Base-by-base conservation (phyloP, 2,797 vertebrate species). In the Sarcoramphus papa region DNA sequence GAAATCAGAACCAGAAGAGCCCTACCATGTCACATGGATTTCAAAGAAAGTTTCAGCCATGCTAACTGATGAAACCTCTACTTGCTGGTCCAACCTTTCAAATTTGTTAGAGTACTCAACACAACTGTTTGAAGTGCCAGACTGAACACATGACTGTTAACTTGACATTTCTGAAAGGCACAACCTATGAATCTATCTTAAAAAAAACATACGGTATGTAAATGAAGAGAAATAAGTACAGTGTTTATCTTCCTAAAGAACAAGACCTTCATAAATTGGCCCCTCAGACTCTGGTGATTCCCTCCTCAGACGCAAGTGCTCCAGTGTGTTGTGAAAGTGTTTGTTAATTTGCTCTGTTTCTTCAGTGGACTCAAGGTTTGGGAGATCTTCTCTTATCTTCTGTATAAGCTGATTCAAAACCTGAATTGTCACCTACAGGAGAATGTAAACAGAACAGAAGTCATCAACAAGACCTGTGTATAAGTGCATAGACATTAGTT, bases 341-440 rank as follows among this genome's bases (percentile, higher is more conserved):
- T 99, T 99, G 98, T 99, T 99, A 97, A 99, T 99, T 97, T 99
- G 99, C 98, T 99, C 99, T 0, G 99, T 99, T 97, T 99, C 99
- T 97, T 99, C 99, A 60, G 99, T 99, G 35, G 99, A 98, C 96
- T 99, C 99, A 63, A 99, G 98, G 97, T 99, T 99, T 68, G 99
- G 99, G 57, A 99, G 98, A 95, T 99, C 99, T 98, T 99, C 99
- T 93, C 99, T 98, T 98, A 99, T 99, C 98, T 99, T 99, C 97
- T 99, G 99, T 98, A 99, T 99, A 93, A 99, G 98, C 97, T 99
- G 99, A 97, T 99, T 99, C 97, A 99, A 98, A 95, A 99, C 99
- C 97, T 99, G 99, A 97, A 99, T 98, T 10, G 99, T 99, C 97
- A 99, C 99, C 99, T 99, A 95, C 6, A 80, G 67, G 69, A 84